These are phyloP conservation scores for Darevskia nairensis DNA, from an alignment of 2,797 vertebrate species.

Conservation along the genomic window DNA sequence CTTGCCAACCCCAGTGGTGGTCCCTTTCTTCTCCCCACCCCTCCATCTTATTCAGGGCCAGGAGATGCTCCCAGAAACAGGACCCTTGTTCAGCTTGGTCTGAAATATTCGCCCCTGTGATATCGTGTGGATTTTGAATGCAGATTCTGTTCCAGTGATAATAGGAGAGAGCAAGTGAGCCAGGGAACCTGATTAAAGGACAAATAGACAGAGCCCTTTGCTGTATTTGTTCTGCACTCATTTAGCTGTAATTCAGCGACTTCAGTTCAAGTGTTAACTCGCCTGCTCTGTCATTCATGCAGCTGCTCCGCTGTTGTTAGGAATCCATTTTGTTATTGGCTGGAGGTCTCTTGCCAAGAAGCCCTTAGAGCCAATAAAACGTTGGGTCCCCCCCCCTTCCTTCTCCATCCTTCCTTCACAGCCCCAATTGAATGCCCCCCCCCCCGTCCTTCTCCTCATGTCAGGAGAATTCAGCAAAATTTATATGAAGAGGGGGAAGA, in stretches of 20 bases:
- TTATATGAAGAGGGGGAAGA: not conserved
- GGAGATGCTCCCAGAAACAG: not conserved
- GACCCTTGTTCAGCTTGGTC: not conserved
- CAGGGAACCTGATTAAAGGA: constrained; percentile 29
- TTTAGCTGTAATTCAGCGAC: not conserved
- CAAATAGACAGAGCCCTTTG: constrained; percentile 1
- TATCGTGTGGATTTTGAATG: not conserved
- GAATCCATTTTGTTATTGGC: not conserved
- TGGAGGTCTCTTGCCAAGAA: not conserved
- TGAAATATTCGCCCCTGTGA: too few relatives aligned
- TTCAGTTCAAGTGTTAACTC: constrained; percentile 17
- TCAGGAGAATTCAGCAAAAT: not conserved
- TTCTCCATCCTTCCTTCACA: too few relatives aligned
- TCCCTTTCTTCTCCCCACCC: not conserved
- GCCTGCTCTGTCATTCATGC: not conserved
- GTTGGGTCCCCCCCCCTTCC: rapidly evolving
- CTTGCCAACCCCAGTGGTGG: too few relatives aligned
- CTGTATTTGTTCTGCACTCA: constrained; percentile 27
- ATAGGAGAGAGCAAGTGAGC: not conserved
- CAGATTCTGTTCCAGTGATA: constrained; percentile 16
- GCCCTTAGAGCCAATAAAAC: not conserved
- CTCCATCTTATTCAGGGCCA: not conserved
- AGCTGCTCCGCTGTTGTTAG: not conserved
- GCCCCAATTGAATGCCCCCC: rapidly evolving
- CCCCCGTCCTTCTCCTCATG: not conserved